These are phyloP conservation scores for Pissodes strobi DNA, from an alignment of 1,140 invertebrate species.

Conservation along the genomic window DNA sequence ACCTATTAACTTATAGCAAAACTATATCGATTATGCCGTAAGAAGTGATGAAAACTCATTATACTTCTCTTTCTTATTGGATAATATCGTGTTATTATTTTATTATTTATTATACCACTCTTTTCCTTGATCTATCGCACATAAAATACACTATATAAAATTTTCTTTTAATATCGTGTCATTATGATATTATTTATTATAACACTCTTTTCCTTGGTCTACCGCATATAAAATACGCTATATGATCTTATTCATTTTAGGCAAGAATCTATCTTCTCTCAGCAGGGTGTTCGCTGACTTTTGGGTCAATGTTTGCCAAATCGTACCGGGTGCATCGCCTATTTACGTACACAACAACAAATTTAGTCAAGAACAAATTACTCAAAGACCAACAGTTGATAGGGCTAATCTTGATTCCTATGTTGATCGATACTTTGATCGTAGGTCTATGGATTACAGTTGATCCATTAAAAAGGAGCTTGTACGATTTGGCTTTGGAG, in stretches of 20 bases:
- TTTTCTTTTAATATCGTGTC: not conserved
- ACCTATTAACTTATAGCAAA: too few species aligned
- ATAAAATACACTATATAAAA: too few species aligned
- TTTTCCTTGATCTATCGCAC: too few species aligned
- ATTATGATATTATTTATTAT: not conserved
- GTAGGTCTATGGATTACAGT: constrained; percentile 79
- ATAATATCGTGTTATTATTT: too few species aligned
- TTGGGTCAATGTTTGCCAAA: constrained; percentile 90
- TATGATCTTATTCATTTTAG: constrained; percentile 68
- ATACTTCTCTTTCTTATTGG: too few species aligned
- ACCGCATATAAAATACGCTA: too few species aligned
- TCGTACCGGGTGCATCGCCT: constrained; percentile 86
- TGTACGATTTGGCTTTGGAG: constrained; percentile 82
- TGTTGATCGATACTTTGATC: constrained; percentile 78
- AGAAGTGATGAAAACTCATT: too few species aligned
- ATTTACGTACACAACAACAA: constrained; percentile 63
- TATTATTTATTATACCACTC: not conserved
- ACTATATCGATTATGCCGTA: too few species aligned
- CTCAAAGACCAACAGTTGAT: constrained; percentile 85
- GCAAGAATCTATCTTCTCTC: constrained; percentile 84
- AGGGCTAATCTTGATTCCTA: constrained; percentile 74
- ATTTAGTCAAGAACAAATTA: constrained; percentile 67
- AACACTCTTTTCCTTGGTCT: too few species aligned
- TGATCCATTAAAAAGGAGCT: constrained; percentile 82
- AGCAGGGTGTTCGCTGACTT: constrained; percentile 83